Conservation (phyloP, 2,797 vertebrate genomes). For the Crenuchus spilurus region DNA sequence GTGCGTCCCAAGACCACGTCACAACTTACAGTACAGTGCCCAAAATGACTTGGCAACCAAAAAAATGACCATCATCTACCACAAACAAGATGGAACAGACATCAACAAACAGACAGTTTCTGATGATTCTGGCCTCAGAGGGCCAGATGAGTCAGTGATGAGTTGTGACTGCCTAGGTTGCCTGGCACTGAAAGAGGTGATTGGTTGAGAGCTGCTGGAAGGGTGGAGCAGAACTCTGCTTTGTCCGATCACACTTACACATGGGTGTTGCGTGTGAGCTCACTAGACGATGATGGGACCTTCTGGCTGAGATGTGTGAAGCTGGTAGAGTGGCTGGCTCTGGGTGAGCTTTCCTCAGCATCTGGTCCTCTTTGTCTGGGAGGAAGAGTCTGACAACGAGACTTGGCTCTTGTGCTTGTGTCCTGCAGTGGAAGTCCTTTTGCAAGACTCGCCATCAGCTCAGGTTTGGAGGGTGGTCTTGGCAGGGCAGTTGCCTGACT, state of each 20-base stretch:
- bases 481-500: conserved; percentile 31
- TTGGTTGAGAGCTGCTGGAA: conserved; percentile 37
- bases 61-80: not conserved
- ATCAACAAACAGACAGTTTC: conserved; percentile 24
- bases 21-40: conserved; percentile 3
- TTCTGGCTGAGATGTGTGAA: conserved; percentile 63
- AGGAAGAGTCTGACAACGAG: conserved; percentile 79
- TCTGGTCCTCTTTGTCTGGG: conserved; percentile 66
- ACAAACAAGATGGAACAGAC: conserved; percentile 12
- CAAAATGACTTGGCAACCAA: conserved; percentile 18
- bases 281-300: conserved; percentile 45
- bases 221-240: conserved; percentile 22
- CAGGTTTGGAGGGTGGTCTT: conserved; percentile 52
- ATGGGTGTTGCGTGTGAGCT: conserved; percentile 58
- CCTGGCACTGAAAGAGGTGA: conserved; percentile 42
- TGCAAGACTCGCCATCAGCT: conserved; percentile 38
- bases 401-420: conserved; percentile 61
- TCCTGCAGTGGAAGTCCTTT: conserved; percentile 70
- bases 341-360: conserved; percentile 64
- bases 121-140: conserved; percentile 14
- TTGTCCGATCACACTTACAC: conserved; percentile 29
- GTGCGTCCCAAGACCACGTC: not conserved
- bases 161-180: conserved; percentile 4
- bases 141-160: conserved; percentile 2
- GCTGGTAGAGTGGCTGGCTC: conserved; percentile 76